These are phyloP conservation scores for Penaeus chinensis DNA, from an alignment of 1,140 invertebrate genomes.

Conservation along the genomic window DNA sequence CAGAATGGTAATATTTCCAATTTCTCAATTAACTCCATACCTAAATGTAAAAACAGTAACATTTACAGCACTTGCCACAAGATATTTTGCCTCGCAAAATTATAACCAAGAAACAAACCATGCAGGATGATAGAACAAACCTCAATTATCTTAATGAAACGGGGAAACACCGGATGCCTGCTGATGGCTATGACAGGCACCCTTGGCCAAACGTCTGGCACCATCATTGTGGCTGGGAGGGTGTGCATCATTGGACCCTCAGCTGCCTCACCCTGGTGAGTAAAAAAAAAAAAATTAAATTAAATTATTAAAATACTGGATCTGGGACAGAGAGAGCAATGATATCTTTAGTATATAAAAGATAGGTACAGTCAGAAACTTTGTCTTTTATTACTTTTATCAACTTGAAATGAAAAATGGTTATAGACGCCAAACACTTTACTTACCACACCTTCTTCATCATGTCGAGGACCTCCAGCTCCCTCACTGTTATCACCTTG, in stretches of 20 bases:
- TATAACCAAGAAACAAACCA: background rate
- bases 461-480: background rate
- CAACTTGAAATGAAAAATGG: background rate
- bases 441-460: background rate
- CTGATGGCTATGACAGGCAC: conserved; percentile 94
- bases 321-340: background rate
- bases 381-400: no score
- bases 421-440: background rate
- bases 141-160: conserved; percentile 98
- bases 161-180: conserved; percentile 96
- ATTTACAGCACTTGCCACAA: background rate
- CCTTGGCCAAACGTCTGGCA: conserved; percentile 97
- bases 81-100: background rate
- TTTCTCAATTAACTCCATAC: no score
- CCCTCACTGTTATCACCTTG: conserved; percentile 27
- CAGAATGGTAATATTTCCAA: no score
- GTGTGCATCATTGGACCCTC: conserved; percentile 50
- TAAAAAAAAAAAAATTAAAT: background rate
- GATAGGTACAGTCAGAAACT: no score
- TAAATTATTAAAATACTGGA: background rate
- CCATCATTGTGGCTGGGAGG: conserved; percentile 86
- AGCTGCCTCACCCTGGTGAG: conserved; percentile 17
- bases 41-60: no score
- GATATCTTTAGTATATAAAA: background rate
- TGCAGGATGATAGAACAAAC: conserved; percentile 69